Conservation (phyloP, 2,888 invertebrate species). For the Amiota minor region DNA sequence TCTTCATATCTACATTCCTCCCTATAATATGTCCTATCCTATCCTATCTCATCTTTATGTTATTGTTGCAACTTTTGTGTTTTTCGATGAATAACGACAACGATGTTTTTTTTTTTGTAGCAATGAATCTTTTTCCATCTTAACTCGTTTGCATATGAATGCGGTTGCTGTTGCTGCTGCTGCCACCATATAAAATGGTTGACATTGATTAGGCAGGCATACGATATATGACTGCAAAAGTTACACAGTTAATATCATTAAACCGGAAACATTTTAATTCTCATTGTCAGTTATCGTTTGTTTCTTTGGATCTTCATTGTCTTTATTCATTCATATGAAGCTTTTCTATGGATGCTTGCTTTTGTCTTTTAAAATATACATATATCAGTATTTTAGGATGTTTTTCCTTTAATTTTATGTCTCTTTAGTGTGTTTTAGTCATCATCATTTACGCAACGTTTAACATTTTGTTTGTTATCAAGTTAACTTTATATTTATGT, state of each 20-base stretch:
- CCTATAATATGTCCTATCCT: neutral
- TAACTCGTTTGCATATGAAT: constrained; percentile 64
- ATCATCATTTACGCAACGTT: constrained; percentile 50
- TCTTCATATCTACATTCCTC: neutral
- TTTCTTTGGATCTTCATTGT: too few species aligned
- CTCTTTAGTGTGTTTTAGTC: constrained; percentile 47
- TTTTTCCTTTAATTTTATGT: neutral
- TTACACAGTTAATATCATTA: constrained; percentile 10
- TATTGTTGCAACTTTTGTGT: neutral
- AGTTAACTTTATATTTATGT: neutral
- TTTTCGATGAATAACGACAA: neutral
- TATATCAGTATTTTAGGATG: too few species aligned
- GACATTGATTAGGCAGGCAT: constrained; percentile 57
- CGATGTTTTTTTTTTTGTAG: neutral
- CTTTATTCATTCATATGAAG: constrained; percentile 53
- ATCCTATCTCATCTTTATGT: neutral
- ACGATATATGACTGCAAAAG: neutral
- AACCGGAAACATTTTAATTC: constrained; percentile 31
- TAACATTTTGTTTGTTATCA: constrained; percentile 47
- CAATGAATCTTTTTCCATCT: neutral
- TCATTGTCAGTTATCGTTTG: constrained; percentile 60
- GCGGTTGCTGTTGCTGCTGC: constrained; percentile 32
- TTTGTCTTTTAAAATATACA: constrained; percentile 1
- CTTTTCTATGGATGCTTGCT: neutral
- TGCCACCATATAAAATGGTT: neutral